Conservation (phyloP, 2,113 vertebrate genomes). For the Tautogolabrus adspersus region DNA sequence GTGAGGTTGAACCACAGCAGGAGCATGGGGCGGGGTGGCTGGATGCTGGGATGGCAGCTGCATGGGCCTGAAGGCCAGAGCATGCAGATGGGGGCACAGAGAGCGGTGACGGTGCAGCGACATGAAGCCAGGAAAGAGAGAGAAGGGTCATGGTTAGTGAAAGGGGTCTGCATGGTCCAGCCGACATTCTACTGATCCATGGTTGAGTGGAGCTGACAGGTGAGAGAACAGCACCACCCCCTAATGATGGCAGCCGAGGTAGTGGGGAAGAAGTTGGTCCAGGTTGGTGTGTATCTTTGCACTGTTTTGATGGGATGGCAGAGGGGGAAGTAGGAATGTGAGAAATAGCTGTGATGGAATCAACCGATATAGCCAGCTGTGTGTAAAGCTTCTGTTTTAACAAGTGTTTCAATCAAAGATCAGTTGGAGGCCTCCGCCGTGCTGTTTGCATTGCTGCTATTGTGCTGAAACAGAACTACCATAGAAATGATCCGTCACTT, state of each 20-base stretch:
- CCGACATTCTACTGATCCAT: conserved; percentile 79
- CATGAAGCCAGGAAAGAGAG: conserved; percentile 51
- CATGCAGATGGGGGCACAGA: conserved; percentile 14
- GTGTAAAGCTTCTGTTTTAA: conserved; percentile 57
- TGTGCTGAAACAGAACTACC: background rate
- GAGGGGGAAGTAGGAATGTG: conserved; percentile 20
- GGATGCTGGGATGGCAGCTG: conserved; percentile 61
- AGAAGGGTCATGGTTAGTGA: conserved; percentile 68
- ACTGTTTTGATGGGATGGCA: conserved; percentile 49
- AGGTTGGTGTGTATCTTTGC: conserved; percentile 40
- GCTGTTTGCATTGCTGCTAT: conserved; percentile 4
- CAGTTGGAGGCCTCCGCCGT: conserved; percentile 11
- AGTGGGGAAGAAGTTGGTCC: conserved; percentile 39
- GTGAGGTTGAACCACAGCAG: conserved; percentile 51
- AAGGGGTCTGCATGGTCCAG: conserved; percentile 72
- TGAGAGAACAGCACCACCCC: conserved; percentile 77
- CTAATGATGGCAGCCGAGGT: conserved; percentile 79
- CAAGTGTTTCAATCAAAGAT: conserved; percentile 47
- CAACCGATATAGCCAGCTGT: conserved; percentile 47
- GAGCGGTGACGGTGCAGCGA: conserved; percentile 33
- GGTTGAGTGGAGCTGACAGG: conserved; percentile 83
- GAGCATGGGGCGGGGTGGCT: conserved; percentile 12
- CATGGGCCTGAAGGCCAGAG: conserved; percentile 57
- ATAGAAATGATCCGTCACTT: conserved; percentile 20
- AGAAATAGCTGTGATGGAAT: conserved; percentile 47